Conservation (phyloP, 2,113 vertebrate species). For the Lota lota region DNA sequence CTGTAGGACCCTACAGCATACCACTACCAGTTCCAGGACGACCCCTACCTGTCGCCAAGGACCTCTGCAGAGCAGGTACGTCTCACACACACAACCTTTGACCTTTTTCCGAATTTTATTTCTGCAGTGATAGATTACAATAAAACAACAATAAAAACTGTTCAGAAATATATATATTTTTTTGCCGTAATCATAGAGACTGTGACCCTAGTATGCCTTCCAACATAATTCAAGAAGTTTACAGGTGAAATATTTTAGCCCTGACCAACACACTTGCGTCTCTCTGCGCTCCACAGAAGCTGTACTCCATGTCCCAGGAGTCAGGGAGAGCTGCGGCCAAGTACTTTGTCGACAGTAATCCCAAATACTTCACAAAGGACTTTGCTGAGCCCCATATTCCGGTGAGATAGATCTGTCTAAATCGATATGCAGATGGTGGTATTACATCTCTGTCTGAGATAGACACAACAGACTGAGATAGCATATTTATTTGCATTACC, state of each 20-base stretch:
- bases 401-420: conserved; percentile 54
- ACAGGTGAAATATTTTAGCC: too few relatives aligned
- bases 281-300: conserved; percentile 66
- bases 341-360: conserved; percentile 81
- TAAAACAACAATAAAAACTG: not conserved
- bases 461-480: too few relatives aligned
- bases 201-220: too few relatives aligned
- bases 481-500: too few relatives aligned
- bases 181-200: too few relatives aligned
- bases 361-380: conserved; percentile 87
- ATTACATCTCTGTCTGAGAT: too few relatives aligned
- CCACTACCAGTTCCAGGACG: conserved; percentile 87
- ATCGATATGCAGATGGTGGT: too few relatives aligned
- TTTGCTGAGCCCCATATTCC: conserved; percentile 85
- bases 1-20: conserved; percentile 84
- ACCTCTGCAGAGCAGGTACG: conserved; percentile 77
- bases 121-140: not conserved
- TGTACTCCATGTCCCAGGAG: conserved; percentile 81
- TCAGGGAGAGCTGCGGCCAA: conserved; percentile 87
- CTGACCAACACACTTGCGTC: not conserved
- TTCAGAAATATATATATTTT: not conserved
- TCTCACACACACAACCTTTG: conserved; percentile 19
- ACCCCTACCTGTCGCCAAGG: conserved; percentile 83
- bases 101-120: not conserved
- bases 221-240: too few relatives aligned